These are phyloP conservation scores for Hydrolagus colliei DNA, from an alignment of 2,797 vertebrate species.

Conservation along the genomic window DNA sequence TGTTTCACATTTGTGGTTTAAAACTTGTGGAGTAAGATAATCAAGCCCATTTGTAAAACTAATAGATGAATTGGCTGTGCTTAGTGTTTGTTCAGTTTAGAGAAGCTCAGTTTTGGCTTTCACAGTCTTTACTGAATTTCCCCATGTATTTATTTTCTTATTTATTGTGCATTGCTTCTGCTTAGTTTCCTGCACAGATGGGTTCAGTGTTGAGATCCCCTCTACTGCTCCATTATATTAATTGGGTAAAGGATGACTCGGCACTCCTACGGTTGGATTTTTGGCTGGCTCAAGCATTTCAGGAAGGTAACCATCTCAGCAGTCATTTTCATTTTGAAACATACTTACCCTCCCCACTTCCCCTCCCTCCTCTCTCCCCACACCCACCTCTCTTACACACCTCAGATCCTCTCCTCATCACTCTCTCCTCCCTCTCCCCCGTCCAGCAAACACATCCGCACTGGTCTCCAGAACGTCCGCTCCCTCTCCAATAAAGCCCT, in stretches of 20 bases:
- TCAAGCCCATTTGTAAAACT: too few species aligned
- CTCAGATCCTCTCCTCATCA: too few species aligned
- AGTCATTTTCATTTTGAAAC: not conserved
- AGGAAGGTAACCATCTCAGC: constrained; percentile 70
- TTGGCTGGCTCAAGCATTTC: constrained; percentile 78
- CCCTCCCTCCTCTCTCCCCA: too few species aligned
- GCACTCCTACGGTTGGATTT: constrained; percentile 79
- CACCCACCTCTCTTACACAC: too few species aligned
- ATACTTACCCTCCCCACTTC: too few species aligned
- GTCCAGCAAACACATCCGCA: too few species aligned
- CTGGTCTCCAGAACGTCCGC: too few species aligned
- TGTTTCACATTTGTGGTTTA: too few species aligned
- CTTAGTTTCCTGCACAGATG: constrained; percentile 87
- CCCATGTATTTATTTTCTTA: not conserved
- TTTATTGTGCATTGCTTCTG: constrained; percentile 31
- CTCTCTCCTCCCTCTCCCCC: too few species aligned
- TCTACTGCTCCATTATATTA: constrained; percentile 79
- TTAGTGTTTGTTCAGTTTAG: not conserved
- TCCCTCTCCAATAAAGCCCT: too few species aligned
- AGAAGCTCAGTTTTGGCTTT: not conserved
- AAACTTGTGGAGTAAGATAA: too few species aligned
- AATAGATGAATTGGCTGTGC: not conserved
- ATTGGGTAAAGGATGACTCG: constrained; percentile 78
- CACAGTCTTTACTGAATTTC: not conserved
- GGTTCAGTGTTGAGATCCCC: constrained; percentile 76